A percentile compares a stretch with the other conserved stretches of the same genome.
Evolutionary conservation across 2,113 vertebrate genomes (phyloP).

Genomic region (Callipepla californica): DNA sequence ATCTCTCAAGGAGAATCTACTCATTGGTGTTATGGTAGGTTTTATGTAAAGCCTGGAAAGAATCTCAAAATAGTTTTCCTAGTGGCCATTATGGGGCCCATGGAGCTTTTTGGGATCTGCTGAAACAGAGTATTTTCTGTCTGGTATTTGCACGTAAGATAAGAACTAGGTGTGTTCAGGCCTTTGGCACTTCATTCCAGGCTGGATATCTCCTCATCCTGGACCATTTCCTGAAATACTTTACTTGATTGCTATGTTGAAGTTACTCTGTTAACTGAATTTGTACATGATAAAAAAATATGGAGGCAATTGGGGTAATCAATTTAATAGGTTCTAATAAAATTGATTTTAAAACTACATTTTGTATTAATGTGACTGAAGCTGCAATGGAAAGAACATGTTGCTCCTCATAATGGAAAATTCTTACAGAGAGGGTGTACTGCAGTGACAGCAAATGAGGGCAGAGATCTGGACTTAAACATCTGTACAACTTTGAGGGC

Average conservation of each 20-base stretch:
- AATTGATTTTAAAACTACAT: fast-evolving
- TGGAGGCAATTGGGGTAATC: fast-evolving
- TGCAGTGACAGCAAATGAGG: fast-evolving
- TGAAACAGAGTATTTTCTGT: background rate
- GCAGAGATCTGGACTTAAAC: background rate
- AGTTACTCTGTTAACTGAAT: background rate
- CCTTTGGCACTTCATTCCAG: background rate
- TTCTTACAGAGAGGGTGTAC: background rate
- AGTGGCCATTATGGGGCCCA: fast-evolving
- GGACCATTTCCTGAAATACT: background rate
- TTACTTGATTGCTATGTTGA: background rate
- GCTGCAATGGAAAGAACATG: fast-evolving
- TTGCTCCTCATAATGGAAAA: background rate
- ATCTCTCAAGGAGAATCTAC: fast-evolving
- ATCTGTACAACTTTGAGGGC: background rate
- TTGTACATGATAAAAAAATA: fast-evolving
- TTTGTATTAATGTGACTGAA: background rate
- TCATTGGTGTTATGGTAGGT: fast-evolving
- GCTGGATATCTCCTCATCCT: fast-evolving
- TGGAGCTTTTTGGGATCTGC: background rate
- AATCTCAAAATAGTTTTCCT: background rate
- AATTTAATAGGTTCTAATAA: background rate
- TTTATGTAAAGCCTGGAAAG: background rate
- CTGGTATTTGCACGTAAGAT: background rate
- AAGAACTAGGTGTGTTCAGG: background rate